Conservation (phyloP, 2,888 invertebrate species). For the Gymnoscelis rufifasciata region DNA sequence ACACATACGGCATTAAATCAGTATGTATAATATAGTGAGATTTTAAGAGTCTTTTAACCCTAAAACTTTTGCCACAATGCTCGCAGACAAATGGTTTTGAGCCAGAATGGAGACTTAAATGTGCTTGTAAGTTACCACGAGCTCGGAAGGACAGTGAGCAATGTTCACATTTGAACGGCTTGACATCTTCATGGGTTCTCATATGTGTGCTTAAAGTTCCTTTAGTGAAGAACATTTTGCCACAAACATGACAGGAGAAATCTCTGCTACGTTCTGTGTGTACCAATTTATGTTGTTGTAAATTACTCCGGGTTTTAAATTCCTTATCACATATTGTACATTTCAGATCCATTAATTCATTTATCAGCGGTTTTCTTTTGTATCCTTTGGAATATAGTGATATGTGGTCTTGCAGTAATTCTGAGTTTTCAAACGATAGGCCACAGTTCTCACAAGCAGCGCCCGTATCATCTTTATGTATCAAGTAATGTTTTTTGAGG, state of each 20-base stretch:
- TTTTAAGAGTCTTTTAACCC: conserved; percentile 67
- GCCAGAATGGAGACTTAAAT: conserved; percentile 62
- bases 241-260: conserved; percentile 67
- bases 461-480: conserved; percentile 22
- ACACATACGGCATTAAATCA: conserved; percentile 64
- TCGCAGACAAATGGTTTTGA: conserved; percentile 70
- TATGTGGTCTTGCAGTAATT: conserved; percentile 57
- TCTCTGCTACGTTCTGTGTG: conserved; percentile 68
- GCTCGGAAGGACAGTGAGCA: conserved; percentile 67
- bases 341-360: conserved; percentile 49
- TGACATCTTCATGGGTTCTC: conserved; percentile 61
- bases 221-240: conserved; percentile 73
- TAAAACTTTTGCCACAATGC: conserved; percentile 67
- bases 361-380: conserved; percentile 40
- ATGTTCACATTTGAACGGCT: conserved; percentile 65
- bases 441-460: conserved; percentile 58
- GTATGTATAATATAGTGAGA: conserved; percentile 72
- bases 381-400: conserved; percentile 45
- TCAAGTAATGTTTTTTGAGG: conserved; percentile 47
- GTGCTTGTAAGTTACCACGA: conserved; percentile 62
- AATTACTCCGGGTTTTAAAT: conserved; percentile 61
- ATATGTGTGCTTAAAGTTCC: conserved; percentile 66
- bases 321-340: conserved; percentile 61
- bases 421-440: conserved; percentile 46
- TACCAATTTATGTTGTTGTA: conserved; percentile 58